Evolutionary conservation across 2,888 invertebrate genomes (phyloP), one percentile per base, ranked within the genome.

Genomic region (Nemoura dubitans): DNA sequence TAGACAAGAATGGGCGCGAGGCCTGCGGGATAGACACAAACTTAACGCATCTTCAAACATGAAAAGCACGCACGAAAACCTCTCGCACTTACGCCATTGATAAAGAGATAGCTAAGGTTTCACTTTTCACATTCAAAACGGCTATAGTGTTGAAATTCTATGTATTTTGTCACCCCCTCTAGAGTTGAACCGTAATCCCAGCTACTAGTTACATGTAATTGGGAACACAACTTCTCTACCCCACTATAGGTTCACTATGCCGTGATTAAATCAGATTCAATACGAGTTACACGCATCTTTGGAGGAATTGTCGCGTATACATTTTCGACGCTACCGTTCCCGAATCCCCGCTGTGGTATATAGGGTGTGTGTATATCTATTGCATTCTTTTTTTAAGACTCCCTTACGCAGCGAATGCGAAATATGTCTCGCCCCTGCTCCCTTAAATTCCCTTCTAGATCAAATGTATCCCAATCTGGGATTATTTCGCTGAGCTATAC

Each of bases 1-100:
- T 30, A 29, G 7, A 78, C 2, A 78, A 78, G 78, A 78, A 78
- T 78, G n/a, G 28, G 21, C 59, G 59, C 14, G n/a, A 30, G 7
- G 36, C 36, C 81, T 81, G 14, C 59, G 16, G 59, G 59, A 81
- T n/a, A 59, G 28, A 85, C 25, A 86, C 81, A 84, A 78, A 85
- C 85, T 86, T 86, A 86, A 86, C 86, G 86, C 86, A 85, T 86
- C 86, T 86, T 43, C 83, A 86, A 43, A 86, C 86, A 76, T 77
- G 85, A 86, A 86, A 85, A 86, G 77, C 43, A 21, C n/a, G 26
- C 0, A 42, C 29, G 59, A 59, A 59, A 59, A 59, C 21, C 59
- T 59, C 59, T 59, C 59, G 14, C 59, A 59, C 59, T 59, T 21
- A 21, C 2, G 14, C 59, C 59, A 59, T 59, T 21, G 59, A 59